Base-by-base conservation (phyloP, 2,113 vertebrate species). In the Piprites chloris region DNA sequence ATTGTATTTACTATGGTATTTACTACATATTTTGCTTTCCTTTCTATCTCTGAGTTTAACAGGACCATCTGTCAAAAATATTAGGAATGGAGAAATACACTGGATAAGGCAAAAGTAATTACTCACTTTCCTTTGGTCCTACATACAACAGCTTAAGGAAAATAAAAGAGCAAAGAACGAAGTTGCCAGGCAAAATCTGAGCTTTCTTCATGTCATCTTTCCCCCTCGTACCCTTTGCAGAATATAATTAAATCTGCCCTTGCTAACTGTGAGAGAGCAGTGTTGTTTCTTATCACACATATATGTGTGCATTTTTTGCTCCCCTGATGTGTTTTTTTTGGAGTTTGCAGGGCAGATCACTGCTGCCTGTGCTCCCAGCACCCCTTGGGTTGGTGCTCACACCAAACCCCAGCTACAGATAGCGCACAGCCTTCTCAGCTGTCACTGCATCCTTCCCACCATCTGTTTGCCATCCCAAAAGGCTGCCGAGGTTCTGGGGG, bases 51-150 rank as follows among this genome's bases (percentile, higher is more conserved):
- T 71, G 56, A 63, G 37, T 79, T 90, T 77, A 93, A 35, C 61
- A 68, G 85, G 65, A 41, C 90, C 81, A 95, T 96, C 92, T 95
- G 87, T 91, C 85, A 97, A 78, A 91, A 93, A 85, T 85, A 79
- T 78, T 92, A 91, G 79, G 77, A 93, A 81, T 56, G 52, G 82
- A 72, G 79, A 84, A 88, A 78, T 59, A 68, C 24, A 39, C 11
- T 46, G 72, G 72, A 65, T 94, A 86, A 95, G 72, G 82, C 68
- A 77, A 90, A 95, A 94, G 68, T 84, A 92, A 93, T 94, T 91
- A 62, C 85, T 90, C 39, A 32, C 27, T 96, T 92, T 74, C 33
- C 66, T 76, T 77, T 89, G n/a, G 26, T 88, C 52, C 33, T 41
- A 78, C 84, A 91, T 93, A 76, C n/a, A 73, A 76, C 53, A 76